Conservation (phyloP, 1,140 invertebrate genomes). For the Drosophila serrata region DNA sequence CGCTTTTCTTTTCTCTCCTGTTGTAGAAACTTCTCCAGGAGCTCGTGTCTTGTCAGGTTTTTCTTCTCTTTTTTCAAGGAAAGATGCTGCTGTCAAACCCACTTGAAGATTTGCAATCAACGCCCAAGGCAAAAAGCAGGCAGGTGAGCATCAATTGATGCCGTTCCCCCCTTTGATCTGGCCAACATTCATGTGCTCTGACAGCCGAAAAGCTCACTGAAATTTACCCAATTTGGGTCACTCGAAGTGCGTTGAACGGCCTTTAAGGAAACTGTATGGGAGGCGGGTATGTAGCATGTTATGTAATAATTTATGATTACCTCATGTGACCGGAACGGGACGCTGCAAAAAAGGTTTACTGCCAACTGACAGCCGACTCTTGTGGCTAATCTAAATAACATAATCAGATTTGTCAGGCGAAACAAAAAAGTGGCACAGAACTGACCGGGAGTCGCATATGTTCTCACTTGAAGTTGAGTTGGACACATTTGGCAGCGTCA, state of each 20-base stretch:
- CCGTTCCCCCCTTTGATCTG: slow-evolving; percentile 73
- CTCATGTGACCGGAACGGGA: neutral
- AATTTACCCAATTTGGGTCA: slow-evolving; percentile 50
- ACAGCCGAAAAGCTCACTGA: slow-evolving; percentile 51
- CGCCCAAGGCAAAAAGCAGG: slow-evolving; percentile 47
- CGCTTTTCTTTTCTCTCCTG: slow-evolving; percentile 5
- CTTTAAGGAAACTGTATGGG: slow-evolving; percentile 15
- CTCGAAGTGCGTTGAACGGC: slow-evolving; percentile 1
- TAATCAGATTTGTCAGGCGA: slow-evolving; percentile 58
- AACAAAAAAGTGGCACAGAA: slow-evolving; percentile 37
- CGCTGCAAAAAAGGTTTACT: slow-evolving; percentile 30
- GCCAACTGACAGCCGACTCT: slow-evolving; percentile 46
- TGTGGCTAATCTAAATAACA: slow-evolving; percentile 69
- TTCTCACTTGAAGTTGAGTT: slow-evolving; percentile 40
- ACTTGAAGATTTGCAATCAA: slow-evolving; percentile 71
- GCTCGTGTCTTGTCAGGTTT: slow-evolving; percentile 47
- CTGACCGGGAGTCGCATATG: slow-evolving; percentile 50
- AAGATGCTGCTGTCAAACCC: slow-evolving; percentile 45
- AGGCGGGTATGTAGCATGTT: slow-evolving; percentile 4
- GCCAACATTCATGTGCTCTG: slow-evolving; percentile 50
- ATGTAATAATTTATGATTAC: slow-evolving; percentile 51
- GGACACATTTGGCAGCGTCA: slow-evolving; percentile 50
- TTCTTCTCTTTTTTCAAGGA: neutral
- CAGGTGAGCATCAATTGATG: slow-evolving; percentile 66
- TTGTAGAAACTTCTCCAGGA: neutral